Evolutionary conservation across 1,140 invertebrate species (phyloP), one percentile per base, ranked within the genome.

Genomic region (Ephestia elutella): DNA sequence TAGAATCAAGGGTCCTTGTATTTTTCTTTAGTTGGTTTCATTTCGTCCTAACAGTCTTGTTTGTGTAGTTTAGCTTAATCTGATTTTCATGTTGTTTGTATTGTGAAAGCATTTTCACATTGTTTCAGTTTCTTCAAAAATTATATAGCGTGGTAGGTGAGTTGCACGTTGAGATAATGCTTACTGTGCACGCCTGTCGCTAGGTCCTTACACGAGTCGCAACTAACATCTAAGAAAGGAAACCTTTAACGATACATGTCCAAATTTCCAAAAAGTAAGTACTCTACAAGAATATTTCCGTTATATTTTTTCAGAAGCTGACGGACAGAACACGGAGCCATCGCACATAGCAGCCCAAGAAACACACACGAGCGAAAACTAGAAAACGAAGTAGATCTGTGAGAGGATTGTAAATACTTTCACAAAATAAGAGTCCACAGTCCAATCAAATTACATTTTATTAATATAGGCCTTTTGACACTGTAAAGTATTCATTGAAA

Each of bases 61-160:
- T 61, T 53, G 18, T 17, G n/a, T 49, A 5, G 7, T 13, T 20
- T 51, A 21, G 19, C 21, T 19, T 20, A 21, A 18, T 28, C 20
- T 54, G n/a, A 51, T 20, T 15, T 54, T 49, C 21, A 44, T 13
- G 21, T 51, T 1, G 18, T n/a, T 59, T 35, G 51, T 53, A 25
- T 19, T 59, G 13, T 62, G 56, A 57, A 57, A 19, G 11, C 54
- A 53, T 66, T 62, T 86, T 86, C 71, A 80, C 70, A 76, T 89
- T 86, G 83, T 87, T 87, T 85, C 84, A 89, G 82, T 81, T 80
- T 65, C 84, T 72, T 75, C 82, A 70, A 86, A 89, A 84, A 66
- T 83, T 66, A 44, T 87, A 74, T 87, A 86, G 64, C 30, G 30
- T 57, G n/a, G 54, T 70, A 71, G 83, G 82, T 84, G 75, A 85